Base-by-base conservation (phyloP, 2,888 invertebrate genomes). In the Esperia sulphurella region DNA sequence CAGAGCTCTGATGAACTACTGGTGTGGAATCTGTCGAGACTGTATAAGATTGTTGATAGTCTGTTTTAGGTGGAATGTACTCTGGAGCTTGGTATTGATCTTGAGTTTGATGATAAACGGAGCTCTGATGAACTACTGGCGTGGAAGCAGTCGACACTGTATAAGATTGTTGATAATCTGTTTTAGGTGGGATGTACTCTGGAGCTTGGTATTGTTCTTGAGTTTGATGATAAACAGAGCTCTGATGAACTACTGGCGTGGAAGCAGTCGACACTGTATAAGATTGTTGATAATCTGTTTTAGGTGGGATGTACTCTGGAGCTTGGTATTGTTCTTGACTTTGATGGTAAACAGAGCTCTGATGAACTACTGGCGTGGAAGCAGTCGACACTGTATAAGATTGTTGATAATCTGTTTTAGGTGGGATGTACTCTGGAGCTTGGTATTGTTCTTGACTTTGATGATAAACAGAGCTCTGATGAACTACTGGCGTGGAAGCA, bases 261-360 rank as follows among this genome's bases (percentile, higher is more conserved):
- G 58, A 30, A 12, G 83, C 71, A 8, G 84, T 77, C 10, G 61
- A 61, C 33, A 62, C 63, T 10, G 76, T 69, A 50, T 75, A 82
- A 1, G 73, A 67, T 82, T 73, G 71, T 54, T 79, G 74, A 49
- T 21, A 79, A 71, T 10, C 72, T 70, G 1, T 75, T 68, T 78
- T 77, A 35, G 88, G 85, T 14, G 80, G 86, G 35, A 88, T 64
- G 54, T 88, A 89, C 59, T 87, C 85, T 62, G 86, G 84, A 13
- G 76, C 71, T 55, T 81, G 81, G 54, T 86, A 84, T 10, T 61
- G 79, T 9, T 74, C 71, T 62, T 87, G 86, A 48, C 87, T 79
- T 63, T 89, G 84, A 31, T 87, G 85, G 1, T 75, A 63, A 35
- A 65, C 53, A 50, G 76, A 35, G 75, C 72, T 41, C 76, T 79